These are phyloP conservation scores for Amphibalanus amphitrite DNA, from an alignment of 1,140 invertebrate genomes.

Conservation along the genomic window DNA sequence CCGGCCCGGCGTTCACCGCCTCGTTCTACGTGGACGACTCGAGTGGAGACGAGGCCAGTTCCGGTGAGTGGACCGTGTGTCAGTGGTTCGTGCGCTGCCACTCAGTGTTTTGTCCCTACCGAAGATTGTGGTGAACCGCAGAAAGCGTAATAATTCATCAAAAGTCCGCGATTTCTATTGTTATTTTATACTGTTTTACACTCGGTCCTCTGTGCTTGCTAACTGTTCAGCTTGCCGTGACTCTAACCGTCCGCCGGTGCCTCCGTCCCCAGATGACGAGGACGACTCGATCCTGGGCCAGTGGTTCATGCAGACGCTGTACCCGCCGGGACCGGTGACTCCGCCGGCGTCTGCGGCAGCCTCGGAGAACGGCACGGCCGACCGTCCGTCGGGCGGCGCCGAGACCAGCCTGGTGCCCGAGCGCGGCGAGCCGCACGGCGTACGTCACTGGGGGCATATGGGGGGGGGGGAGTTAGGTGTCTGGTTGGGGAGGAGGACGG, in stretches of 20 bases:
- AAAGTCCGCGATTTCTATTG: too few species aligned
- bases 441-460: slow-evolving; percentile 33
- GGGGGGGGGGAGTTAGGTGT: too few species aligned
- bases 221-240: too few species aligned
- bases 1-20: not conserved
- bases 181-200: too few species aligned
- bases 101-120: too few species aligned
- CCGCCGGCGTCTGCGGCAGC: slow-evolving; percentile 20
- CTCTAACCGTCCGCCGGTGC: too few species aligned
- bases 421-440: slow-evolving; percentile 72
- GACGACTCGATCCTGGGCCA: slow-evolving; percentile 77
- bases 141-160: too few species aligned
- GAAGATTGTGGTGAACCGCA: too few species aligned
- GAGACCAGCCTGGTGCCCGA: slow-evolving; percentile 53
- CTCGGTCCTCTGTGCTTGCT: too few species aligned
- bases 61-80: not conserved
- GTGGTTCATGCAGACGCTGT: slow-evolving; percentile 82
- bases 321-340: slow-evolving; percentile 43
- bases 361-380: slow-evolving; percentile 28
- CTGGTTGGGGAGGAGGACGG: too few species aligned
- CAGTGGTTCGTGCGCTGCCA: too few species aligned
- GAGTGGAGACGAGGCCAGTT: not conserved
- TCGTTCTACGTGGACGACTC: not conserved
- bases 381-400: slow-evolving; percentile 21
- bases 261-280: slow-evolving; percentile 40